A percentile compares a stretch with the other conserved stretches of the same genome.
Conservation (phyloP, 2,113 vertebrate species). For the Ciconia maguari region DNA sequence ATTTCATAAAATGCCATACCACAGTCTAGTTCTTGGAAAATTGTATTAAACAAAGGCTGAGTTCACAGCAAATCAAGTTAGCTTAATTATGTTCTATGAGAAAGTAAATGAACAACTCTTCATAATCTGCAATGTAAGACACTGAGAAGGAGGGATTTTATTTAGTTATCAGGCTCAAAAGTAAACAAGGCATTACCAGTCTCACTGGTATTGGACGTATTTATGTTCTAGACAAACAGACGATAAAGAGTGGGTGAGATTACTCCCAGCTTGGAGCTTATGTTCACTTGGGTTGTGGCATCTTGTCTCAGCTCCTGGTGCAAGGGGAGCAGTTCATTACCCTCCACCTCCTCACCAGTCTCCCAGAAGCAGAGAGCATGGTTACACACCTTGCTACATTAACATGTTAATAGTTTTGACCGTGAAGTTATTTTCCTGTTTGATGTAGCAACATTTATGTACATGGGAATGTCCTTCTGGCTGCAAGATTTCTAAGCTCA, state of each 20-base stretch:
- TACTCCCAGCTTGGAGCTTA: neutral
- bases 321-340: neutral
- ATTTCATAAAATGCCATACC: neutral
- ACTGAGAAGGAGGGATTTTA: neutral
- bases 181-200: slow-evolving; percentile 14
- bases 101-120: neutral
- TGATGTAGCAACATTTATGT: neutral
- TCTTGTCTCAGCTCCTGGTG: neutral
- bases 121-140: neutral
- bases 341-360: neutral
- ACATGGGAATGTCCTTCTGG: neutral
- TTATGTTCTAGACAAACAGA: slow-evolving; percentile 10
- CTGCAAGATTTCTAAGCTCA: neutral
- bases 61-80: neutral
- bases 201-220: neutral
- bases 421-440: neutral
- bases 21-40: neutral
- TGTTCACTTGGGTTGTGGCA: neutral
- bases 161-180: neutral
- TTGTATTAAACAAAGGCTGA: neutral
- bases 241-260: neutral
- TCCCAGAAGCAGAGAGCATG: neutral
- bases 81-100: neutral
- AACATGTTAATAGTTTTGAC: neutral
- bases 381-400: neutral